Evolutionary conservation across 2,797 vertebrate genomes (phyloP).

Genomic region (Tapera naevia): DNA sequence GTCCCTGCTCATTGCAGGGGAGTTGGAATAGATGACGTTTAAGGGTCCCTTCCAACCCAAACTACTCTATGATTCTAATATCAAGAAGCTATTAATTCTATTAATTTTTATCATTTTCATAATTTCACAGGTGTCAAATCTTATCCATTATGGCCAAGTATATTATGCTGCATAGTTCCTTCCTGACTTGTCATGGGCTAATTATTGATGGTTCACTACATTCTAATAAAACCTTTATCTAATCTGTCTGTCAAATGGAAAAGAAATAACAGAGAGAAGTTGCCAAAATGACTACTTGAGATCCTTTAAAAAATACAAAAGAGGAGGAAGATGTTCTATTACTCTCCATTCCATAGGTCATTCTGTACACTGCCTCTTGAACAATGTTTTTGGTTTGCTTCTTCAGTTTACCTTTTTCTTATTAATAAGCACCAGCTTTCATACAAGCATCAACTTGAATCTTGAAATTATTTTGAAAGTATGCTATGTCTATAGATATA

Average conservation of each 20-base stretch:
- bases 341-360: neutral
- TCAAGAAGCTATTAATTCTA: constrained; percentile 21
- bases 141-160: constrained; percentile 13
- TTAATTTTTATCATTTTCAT: constrained; percentile 13
- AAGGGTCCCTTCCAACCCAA: too few species aligned
- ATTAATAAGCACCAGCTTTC: neutral
- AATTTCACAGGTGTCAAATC: constrained; percentile 36
- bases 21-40: too few species aligned
- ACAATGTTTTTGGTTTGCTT: neutral
- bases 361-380: neutral
- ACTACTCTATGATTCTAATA: neutral
- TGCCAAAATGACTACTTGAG: neutral
- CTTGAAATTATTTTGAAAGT: constrained; percentile 1
- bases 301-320: constrained; percentile 1
- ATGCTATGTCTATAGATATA: neutral
- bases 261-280: constrained; percentile 12
- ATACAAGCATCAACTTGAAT: neutral
- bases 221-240: constrained; percentile 46
- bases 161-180: neutral
- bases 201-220: constrained; percentile 29
- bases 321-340: neutral
- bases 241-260: constrained; percentile 27
- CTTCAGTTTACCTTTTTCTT: neutral
- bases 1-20: too few species aligned
- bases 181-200: neutral